These are phyloP conservation scores for Proisotoma minuta DNA, from an alignment of 2,888 invertebrate species.

Conservation along the genomic window DNA sequence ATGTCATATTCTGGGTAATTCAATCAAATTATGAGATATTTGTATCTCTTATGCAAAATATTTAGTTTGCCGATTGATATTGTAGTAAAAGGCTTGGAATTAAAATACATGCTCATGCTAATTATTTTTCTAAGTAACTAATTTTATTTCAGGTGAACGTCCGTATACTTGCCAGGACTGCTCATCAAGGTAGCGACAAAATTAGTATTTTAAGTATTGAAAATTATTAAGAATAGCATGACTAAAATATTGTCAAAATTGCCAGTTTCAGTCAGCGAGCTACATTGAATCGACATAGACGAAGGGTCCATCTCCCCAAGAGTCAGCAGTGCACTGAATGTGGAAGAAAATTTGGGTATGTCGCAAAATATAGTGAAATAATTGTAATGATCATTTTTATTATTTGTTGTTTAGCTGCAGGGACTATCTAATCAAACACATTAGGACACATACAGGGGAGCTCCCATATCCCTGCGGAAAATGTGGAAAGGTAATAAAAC, in stretches of 20 bases:
- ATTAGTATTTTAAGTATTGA: too few species aligned
- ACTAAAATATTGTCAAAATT: too few species aligned
- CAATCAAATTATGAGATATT: too few species aligned
- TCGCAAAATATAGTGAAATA: not conserved
- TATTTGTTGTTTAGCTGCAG: not conserved
- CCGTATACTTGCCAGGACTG: slow-evolving; percentile 43
- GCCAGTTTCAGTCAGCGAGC: slow-evolving; percentile 43
- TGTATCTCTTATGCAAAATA: too few species aligned
- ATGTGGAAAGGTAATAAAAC: too few species aligned
- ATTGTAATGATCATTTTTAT: not conserved
- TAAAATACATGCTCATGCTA: too few species aligned
- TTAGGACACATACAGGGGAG: slow-evolving; percentile 36
- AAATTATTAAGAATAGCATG: too few species aligned
- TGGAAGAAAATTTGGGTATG: slow-evolving; percentile 44
- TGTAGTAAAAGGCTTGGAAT: too few species aligned
- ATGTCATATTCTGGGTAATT: too few species aligned
- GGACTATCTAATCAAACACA: slow-evolving; percentile 4
- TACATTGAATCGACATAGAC: slow-evolving; percentile 41
- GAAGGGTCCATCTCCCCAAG: slow-evolving; percentile 45
- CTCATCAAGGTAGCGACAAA: too few species aligned
- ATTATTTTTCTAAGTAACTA: too few species aligned
- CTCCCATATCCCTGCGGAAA: slow-evolving; percentile 43
- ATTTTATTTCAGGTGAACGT: slow-evolving; percentile 39
- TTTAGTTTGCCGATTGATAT: too few species aligned
- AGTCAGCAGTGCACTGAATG: slow-evolving; percentile 46